Base-by-base conservation (phyloP, 2,113 vertebrate species). In the Marmota monax region DNA sequence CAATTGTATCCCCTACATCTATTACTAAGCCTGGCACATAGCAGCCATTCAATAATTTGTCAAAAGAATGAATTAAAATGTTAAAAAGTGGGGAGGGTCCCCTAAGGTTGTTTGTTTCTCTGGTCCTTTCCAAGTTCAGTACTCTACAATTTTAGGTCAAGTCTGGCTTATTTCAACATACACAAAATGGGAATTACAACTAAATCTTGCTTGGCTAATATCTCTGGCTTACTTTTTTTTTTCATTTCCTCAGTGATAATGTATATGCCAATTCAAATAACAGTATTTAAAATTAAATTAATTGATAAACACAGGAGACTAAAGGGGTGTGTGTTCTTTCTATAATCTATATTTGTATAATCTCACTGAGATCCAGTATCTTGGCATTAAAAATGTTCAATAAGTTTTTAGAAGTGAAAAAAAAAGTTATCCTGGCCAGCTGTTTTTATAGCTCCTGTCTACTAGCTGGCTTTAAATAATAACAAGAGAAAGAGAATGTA, bases 391-490 rank as follows among this genome's bases (percentile, higher is more conserved):
- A 96, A 93, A 80, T 79, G 7, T 70, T 93, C 87, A 74, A 11
- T 87, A 92, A 48, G 53, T 65, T 95, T 95, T 89, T 77, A 87
- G 70, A 92, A 69, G 72, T 88, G 0, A 48, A 34, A 70, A 84
- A 88, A 88, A 92, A 56, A 51, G 4, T 70, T 84, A 27, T 85
- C 32, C 32, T 91, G 77, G 61, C 42, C 42, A 95, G 90, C 70
- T 96, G 61, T 85, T 96, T 97, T 93, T 97, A 96, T 85, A 79
- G 53, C 56, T 96, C 17, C 87, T 96, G 87, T 90, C 80, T 97
- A 56, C 76, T 84, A 85, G 6, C 12, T 80, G 72, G 87, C 80
- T 97, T 96, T 95, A 97, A 98, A 97, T 97, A 96, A 96, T 89
- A 94, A 95, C 56, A 90, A 93, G 84, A 93, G 77, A 92, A 84